Evolutionary conservation across 1,140 invertebrate genomes (phyloP).

Genomic region (Delia radicum): DNA sequence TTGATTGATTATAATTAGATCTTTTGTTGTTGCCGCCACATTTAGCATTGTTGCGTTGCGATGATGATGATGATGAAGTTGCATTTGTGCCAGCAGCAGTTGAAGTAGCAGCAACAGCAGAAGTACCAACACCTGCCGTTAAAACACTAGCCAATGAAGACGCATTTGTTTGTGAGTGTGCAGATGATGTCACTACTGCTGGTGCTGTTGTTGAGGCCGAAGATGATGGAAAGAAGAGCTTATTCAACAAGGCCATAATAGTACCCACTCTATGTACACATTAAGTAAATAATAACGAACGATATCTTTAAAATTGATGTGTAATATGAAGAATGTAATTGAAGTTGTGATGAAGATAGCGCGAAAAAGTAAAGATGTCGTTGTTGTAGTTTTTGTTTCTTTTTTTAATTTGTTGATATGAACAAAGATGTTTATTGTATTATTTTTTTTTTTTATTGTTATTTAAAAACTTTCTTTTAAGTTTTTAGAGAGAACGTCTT

Average conservation of each 20-base stretch:
- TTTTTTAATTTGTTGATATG: neutral
- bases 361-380: too few relatives aligned
- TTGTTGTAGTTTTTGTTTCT: neutral
- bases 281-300: neutral
- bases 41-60: neutral
- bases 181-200: neutral
- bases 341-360: too few relatives aligned
- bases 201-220: conserved; percentile 29
- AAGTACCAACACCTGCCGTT: neutral
- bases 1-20: conserved; percentile 28
- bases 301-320: neutral
- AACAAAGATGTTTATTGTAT: neutral
- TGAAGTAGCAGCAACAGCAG: conserved; percentile 7
- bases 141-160: conserved; percentile 29
- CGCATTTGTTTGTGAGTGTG: conserved; percentile 30
- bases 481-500: neutral
- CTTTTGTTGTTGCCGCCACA: conserved; percentile 6
- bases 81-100: neutral
- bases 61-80: conserved; percentile 28
- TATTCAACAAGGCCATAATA: conserved; percentile 54
- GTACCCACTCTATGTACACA: neutral
- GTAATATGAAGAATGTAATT: neutral
- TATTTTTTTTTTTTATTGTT: neutral
- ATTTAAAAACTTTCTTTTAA: neutral
- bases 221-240: conserved; percentile 54